Evolutionary conservation across 2,113 vertebrate species (phyloP).

Genomic region (Anguilla japonica): DNA sequence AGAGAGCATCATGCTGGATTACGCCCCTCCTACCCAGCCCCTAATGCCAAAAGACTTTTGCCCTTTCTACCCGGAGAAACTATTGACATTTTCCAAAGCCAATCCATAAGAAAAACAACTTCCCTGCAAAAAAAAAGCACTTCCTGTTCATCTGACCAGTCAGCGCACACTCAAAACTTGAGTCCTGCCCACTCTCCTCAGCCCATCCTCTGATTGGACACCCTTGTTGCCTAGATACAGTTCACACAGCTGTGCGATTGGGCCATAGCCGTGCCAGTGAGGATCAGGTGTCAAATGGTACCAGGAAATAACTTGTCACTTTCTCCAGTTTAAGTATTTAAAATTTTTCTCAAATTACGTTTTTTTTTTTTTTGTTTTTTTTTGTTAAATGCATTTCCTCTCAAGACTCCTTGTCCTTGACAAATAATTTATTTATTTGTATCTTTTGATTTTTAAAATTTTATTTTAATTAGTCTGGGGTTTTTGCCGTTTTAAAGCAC

Average conservation of each 20-base stretch:
- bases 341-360: conserved; percentile 38
- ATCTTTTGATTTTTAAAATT: no score
- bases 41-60: not conserved
- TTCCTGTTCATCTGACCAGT: conserved; percentile 65
- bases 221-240: conserved; percentile 84
- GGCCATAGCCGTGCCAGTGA: conserved; percentile 72
- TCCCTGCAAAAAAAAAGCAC: conserved; percentile 48
- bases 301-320: conserved; percentile 75
- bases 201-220: conserved; percentile 80
- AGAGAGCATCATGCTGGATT: not conserved
- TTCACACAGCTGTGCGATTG: conserved; percentile 82
- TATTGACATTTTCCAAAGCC: not conserved
- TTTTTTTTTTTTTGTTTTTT: not conserved
- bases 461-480: conserved; percentile 10
- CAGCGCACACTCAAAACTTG: conserved; percentile 67
- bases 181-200: conserved; percentile 76
- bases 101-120: not conserved
- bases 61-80: not conserved
- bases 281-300: conserved; percentile 84
- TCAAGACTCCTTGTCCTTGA: conserved; percentile 34
- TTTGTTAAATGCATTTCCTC: conserved; percentile 41
- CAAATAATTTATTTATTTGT: not conserved
- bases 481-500: conserved; percentile 40
- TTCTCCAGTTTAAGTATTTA: conserved; percentile 32
- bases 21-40: not conserved